These are phyloP conservation scores for Achroia grisella DNA, from an alignment of 1,140 invertebrate genomes.

Conservation along the genomic window DNA sequence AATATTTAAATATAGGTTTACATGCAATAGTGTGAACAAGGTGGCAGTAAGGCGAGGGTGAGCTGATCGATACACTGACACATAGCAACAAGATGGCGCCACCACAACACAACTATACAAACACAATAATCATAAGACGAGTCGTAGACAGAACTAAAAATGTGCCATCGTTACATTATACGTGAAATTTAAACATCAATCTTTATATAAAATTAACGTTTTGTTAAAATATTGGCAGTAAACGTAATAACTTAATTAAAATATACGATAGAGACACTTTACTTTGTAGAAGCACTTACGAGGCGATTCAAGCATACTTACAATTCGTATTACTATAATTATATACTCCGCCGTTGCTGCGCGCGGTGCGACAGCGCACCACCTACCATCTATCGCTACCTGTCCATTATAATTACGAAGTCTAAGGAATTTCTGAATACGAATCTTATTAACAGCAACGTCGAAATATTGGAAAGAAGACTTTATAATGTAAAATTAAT, in stretches of 20 bases:
- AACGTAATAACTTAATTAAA: conserved; percentile 45
- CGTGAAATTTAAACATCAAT: conserved; percentile 45
- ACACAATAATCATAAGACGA: conserved; percentile 29
- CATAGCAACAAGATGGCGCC: conserved; percentile 4
- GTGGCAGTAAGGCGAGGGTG: conserved; percentile 21
- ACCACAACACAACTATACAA: conserved; percentile 14
- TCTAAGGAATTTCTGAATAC: conserved; percentile 43
- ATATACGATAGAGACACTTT: conserved; percentile 36
- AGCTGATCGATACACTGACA: conserved; percentile 3
- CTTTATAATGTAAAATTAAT: conserved; percentile 51
- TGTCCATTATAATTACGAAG: conserved; percentile 23
- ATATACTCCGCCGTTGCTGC: conserved; percentile 23
- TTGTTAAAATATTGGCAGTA: conserved; percentile 64
- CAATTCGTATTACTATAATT: conserved; percentile 28
- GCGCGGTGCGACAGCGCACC: conserved; percentile 12
- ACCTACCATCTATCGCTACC: conserved; percentile 18
- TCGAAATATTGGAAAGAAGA: conserved; percentile 32
- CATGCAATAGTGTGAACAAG: conserved; percentile 49
- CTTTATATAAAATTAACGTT: conserved; percentile 47
- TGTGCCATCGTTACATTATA: conserved; percentile 52
- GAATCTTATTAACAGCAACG: conserved; percentile 32
- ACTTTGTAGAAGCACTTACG: conserved; percentile 59
- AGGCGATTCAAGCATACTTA: conserved; percentile 67
- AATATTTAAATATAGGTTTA: conserved; percentile 68
- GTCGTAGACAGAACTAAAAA: conserved; percentile 48